phyloP scores from a whole-genome alignment of 2,888 invertebrate genomes.

The Monochamus alternatus region DNA sequence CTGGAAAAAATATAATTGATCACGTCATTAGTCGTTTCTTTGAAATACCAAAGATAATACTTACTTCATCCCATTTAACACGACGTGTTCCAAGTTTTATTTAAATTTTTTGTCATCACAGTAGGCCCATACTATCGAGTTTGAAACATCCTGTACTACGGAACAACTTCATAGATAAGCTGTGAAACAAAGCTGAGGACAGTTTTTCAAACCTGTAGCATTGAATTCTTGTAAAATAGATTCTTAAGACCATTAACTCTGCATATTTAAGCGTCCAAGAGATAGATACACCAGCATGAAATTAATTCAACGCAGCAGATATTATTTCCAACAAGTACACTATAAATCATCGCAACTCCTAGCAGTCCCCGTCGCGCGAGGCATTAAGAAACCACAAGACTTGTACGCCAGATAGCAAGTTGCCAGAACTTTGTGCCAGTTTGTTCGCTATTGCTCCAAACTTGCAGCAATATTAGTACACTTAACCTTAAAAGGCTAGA shows the following conservation, averaged over 20 bases:
- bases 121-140: too few relatives aligned
- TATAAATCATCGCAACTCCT: constrained; percentile 64
- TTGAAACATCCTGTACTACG: too few relatives aligned
- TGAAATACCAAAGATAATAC: too few relatives aligned
- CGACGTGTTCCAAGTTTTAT: too few relatives aligned
- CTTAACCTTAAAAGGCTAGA: constrained; percentile 54
- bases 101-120: too few relatives aligned
- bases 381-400: constrained; percentile 69
- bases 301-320: constrained; percentile 8
- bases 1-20: too few relatives aligned
- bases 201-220: background rate
- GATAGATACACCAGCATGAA: constrained; percentile 18
- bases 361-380: constrained; percentile 55
- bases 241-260: too few relatives aligned
- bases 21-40: too few relatives aligned
- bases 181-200: too few relatives aligned
- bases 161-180: too few relatives aligned
- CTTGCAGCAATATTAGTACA: constrained; percentile 59
- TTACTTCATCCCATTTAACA: too few relatives aligned
- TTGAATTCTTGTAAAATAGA: too few relatives aligned
- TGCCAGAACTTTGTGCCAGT: constrained; percentile 65
- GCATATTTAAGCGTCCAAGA: background rate
- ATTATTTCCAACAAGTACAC: constrained; percentile 45
- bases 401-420: constrained; percentile 67
- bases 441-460: constrained; percentile 60